Evolutionary conservation across 2,888 invertebrate genomes (phyloP), one percentile per base, ranked within the genome.

Genomic region (Eutolmus rufibarbis): DNA sequence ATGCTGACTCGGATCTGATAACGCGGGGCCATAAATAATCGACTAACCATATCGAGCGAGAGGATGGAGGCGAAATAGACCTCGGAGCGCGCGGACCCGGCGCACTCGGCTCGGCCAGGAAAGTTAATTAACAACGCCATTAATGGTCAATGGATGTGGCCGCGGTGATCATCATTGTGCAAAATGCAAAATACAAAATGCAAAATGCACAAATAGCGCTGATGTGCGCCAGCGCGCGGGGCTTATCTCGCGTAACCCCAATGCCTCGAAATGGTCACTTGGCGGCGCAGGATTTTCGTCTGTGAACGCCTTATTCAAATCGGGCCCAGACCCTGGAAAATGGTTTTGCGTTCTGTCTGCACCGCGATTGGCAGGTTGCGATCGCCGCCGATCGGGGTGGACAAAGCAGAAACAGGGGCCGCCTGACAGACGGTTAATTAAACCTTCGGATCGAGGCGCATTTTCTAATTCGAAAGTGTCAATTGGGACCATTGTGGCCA

Each of bases 51-150:
- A 81, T 79, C 78, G 23, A 81, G 87, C 37, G 23, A 66, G 34
- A 46, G 57, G 74, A 85, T 85, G 57, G 46, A 85, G 74, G 85
- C 74, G 46, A 88, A 88, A 87, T 86, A 82, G 77, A 86, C 74
- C 76, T 56, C 56, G 56, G 56, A 81, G 16, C 84, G 23, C 46
- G 46, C 46, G 66, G 23, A 84, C 66, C 79, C 74, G 87, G 88
- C 89, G 66, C 66, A 23, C 66, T 88, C 87, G 87, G 87, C 88
- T 87, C 88, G 87, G 87, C 86, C 86, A 88, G 88, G 88, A 90
- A 91, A 91, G 92, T 91, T 91, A 91, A 91, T 91, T 91, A 91
- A 91, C 91, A 90, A 91, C 91, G 91, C 91, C 91, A 91, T 91
- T 91, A 91, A 91, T 88, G 88, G 88, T 91, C 91, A 91, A 91